Evolutionary conservation across 2,113 vertebrate genomes (phyloP), one percentile per base, ranked within the genome.

Genomic region (Recurvirostra avosetta): DNA sequence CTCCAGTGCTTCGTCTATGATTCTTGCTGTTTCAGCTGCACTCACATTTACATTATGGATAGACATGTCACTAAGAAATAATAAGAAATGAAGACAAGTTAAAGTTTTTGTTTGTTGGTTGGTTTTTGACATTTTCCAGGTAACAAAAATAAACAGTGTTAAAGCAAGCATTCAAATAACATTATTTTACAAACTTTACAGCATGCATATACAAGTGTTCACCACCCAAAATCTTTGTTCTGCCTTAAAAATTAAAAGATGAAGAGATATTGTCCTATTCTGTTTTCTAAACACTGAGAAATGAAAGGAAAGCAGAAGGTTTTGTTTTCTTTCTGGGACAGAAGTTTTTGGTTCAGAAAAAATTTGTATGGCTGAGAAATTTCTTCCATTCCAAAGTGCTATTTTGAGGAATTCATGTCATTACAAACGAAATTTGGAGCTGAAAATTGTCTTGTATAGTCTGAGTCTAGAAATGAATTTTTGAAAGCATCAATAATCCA

Each of bases 1-100:
- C 55, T 99, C 99, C 94, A 99, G 94, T 0, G 99, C 99, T 94
- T 99, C 99, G 5, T 99, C 98, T 23, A 99, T 26, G 70, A 99
- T 98, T 66, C 97, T 97, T 55, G 97, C 98, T 2, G 98, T 88
- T 93, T 99, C 99, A 18, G 98, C 98, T 20, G 98, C 96, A 27
- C 98, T 98, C 96, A 99, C 99, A 3, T 98, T 98, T 84, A 98
- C 99, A 13, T 98, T 98, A 36, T 99, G 99, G 94, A 99, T 97
- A 5, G 99, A 99, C 98, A 99, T 98, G 90, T 99, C 98, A 85
- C 99, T 99, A 94, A 17, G 68, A 91, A 77, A 45, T 2, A 50
- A 63, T 6, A 18, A 59, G 43, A 90, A 80, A 77, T 6, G 5
- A 55, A 94, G 43, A 67, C 3, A 40, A 71, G 16, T 59, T 45